Percentiles rank a stretch among this genome's conserved stretches.
phyloP scores from a whole-genome alignment of 1,140 invertebrate genomes.

The Phymorhynchus buccinoides region DNA sequence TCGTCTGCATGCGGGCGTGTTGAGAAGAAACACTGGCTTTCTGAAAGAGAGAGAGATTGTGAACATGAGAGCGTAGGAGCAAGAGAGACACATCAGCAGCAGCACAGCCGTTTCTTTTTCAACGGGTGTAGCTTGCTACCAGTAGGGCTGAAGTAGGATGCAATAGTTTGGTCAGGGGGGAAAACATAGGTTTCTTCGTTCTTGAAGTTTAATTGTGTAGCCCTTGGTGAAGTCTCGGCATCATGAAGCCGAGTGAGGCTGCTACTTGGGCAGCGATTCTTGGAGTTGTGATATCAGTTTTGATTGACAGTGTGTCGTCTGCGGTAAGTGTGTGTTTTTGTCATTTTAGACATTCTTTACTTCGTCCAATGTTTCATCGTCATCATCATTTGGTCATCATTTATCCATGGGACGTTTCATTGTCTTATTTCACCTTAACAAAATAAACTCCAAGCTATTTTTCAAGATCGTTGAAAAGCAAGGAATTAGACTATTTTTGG shows the following conservation, averaged over 20 bases:
- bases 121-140: not conserved
- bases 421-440: too few relatives aligned
- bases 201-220: not conserved
- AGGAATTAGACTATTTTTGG: too few relatives aligned
- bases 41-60: not conserved
- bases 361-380: not conserved
- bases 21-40: not conserved
- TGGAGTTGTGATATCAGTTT: conserved; percentile 33
- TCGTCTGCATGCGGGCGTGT: conserved; percentile 30
- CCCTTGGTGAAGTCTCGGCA: conserved; percentile 21
- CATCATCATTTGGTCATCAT: too few relatives aligned
- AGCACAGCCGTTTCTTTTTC: not conserved
- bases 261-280: conserved; percentile 26
- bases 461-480: too few relatives aligned
- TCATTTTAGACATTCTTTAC: not conserved
- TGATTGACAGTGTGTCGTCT: conserved; percentile 32
- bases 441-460: too few relatives aligned
- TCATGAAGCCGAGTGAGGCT: conserved; percentile 36
- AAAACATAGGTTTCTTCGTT: not conserved
- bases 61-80: conserved; percentile 29
- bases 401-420: too few relatives aligned
- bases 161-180: conserved; percentile 6
- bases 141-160: not conserved
- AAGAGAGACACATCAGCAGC: not conserved
- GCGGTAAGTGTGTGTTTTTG: conserved; percentile 33